Percentiles rank a stretch among this genome's conserved stretches.
phyloP scores from a whole-genome alignment of 2,113 vertebrate genomes.

The Prolemur simus region DNA sequence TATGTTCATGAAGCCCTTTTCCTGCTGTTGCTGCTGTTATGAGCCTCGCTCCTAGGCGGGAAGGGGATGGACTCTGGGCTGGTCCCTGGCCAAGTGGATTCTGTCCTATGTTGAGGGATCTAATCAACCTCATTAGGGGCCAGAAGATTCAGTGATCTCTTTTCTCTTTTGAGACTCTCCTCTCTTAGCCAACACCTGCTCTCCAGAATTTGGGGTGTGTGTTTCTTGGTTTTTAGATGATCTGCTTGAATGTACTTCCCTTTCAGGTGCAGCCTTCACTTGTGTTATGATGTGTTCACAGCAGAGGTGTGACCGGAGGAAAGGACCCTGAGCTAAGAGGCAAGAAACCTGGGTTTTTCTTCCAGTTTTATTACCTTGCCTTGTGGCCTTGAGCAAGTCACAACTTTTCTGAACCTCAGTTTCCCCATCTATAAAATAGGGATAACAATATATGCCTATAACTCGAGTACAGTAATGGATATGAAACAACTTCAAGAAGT shows the following conservation, averaged over 20 bases:
- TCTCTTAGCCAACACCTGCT: slow-evolving; percentile 23
- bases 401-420: not conserved
- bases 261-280: not conserved
- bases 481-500: not conserved
- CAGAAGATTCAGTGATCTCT: not conserved
- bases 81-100: not conserved
- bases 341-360: not conserved
- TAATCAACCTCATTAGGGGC: not conserved
- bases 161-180: not conserved
- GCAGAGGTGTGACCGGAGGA: not conserved
- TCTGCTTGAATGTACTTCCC: slow-evolving; percentile 22
- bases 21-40: slow-evolving; percentile 64
- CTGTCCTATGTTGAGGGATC: not conserved
- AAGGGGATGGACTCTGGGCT: not conserved
- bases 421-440: not conserved
- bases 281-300: not conserved
- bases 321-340: not conserved
- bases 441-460: not conserved
- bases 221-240: not conserved
- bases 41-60: slow-evolving; percentile 44
- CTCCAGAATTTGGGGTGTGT: not conserved
- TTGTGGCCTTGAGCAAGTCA: not conserved
- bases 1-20: slow-evolving; percentile 70
- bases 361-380: not conserved
- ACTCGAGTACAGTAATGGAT: not conserved